These are phyloP conservation scores for Pyrgus malvae DNA, from an alignment of 2,888 invertebrate genomes.

Conservation along the genomic window DNA sequence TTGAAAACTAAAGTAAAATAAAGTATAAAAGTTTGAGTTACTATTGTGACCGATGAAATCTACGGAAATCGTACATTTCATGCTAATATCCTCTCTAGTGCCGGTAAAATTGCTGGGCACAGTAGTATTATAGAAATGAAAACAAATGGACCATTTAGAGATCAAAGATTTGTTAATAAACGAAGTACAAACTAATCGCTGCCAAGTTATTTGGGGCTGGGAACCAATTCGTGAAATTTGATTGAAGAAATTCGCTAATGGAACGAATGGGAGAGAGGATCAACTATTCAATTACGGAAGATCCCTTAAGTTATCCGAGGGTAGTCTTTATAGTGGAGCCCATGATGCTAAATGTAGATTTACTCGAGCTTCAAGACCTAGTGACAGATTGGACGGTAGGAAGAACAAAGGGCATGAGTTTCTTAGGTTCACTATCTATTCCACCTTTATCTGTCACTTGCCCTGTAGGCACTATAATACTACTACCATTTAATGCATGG, in stretches of 20 bases:
- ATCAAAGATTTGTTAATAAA: background rate
- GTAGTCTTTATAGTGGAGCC: too few species aligned
- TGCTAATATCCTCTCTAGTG: too few species aligned
- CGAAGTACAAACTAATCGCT: background rate
- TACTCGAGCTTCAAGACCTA: too few species aligned
- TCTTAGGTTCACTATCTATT: too few species aligned
- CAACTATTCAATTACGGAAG: background rate
- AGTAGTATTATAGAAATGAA: background rate
- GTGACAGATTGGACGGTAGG: too few species aligned
- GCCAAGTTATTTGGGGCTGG: slow-evolving; percentile 12
- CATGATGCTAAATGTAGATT: too few species aligned
- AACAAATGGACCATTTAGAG: background rate
- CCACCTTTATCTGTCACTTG: too few species aligned
- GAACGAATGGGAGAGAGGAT: background rate
- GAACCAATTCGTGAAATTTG: background rate
- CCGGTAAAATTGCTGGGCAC: too few species aligned
- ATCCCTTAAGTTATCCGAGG: too few species aligned
- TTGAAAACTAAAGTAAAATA: background rate
- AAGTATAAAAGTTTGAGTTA: background rate
- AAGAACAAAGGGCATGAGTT: too few species aligned
- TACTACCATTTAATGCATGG: too few species aligned
- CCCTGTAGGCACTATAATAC: too few species aligned
- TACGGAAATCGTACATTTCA: background rate
- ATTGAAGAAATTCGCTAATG: slow-evolving; percentile 1
- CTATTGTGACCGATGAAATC: background rate